Evolutionary conservation across 2,797 vertebrate species (phyloP), one percentile per base, ranked within the genome.

Genomic region (Helicolenus hilgendorfi): DNA sequence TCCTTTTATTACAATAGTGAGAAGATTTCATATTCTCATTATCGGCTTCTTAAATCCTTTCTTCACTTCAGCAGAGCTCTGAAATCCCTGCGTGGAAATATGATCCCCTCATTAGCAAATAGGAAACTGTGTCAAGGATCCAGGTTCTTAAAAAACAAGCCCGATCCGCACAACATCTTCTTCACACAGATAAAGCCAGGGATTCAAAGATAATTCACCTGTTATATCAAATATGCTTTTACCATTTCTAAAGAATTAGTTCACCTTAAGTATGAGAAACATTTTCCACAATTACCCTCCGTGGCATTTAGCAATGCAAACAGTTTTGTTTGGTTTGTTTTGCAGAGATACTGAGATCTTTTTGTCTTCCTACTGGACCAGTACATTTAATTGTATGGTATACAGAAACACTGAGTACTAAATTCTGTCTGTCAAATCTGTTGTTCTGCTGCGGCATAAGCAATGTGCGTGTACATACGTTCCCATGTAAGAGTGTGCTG

Each of bases 81-180:
- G 4, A 76, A 74, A 70, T 55, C 36, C 11, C 18, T 27, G 7
- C 24, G 13, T 2, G 26, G 11, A 82, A 58, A 56, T 41, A 53
- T 31, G 3, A 65, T 72, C 56, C 24, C 20, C 27, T 77, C 35
- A 64, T 49, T 84, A 72, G 65, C 36, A 83, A 55, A 67, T 9
- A 53, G 15, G 24, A 71, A 81, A 74, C 24, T 41, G 72, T 76
- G 59, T 71, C 27, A 86, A 84, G 33, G 26, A 80, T 74, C 29
- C 74, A 69, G 45, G 45, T 31, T 72, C 11, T 63, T 70, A 33
- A 80, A 67, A 79, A 29, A 3, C 3, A 72, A 53, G 14, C 7
- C 9, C 3, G 4, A 29, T 53, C 27, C 1, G 20, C 63, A 38
- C 15, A 64, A 3, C 14, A 4, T 15, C 10, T 58, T 29, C 55